These are phyloP conservation scores for Drosophila chauvacae DNA, from an alignment of 1,140 invertebrate species.

Conservation along the genomic window DNA sequence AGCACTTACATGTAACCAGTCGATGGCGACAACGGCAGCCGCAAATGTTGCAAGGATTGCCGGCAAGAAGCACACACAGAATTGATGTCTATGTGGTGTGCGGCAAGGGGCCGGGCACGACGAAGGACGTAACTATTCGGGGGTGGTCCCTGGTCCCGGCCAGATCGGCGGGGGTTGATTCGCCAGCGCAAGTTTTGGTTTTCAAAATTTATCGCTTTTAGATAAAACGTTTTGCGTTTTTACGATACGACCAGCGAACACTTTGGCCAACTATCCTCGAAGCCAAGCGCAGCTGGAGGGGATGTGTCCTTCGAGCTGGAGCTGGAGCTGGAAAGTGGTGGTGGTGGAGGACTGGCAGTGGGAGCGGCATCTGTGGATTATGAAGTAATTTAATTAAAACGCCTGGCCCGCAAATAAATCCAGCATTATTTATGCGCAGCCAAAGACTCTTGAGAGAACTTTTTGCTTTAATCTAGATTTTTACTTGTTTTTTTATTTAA, in stretches of 20 bases:
- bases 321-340: not conserved
- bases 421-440: constrained; percentile 55
- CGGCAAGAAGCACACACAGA: constrained; percentile 58
- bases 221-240: constrained; percentile 83
- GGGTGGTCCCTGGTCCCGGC: not conserved
- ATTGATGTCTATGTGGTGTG: constrained; percentile 52
- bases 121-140: constrained; percentile 3
- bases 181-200: constrained; percentile 70
- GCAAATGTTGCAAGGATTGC: constrained; percentile 56
- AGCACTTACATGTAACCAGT: constrained; percentile 66
- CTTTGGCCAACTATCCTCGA: constrained; percentile 51
- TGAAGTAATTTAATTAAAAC: constrained; percentile 81
- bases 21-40: constrained; percentile 58
- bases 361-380: constrained; percentile 54
- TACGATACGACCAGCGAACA: constrained; percentile 73
- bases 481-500: not conserved
- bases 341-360: not conserved
- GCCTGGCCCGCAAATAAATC: constrained; percentile 53
- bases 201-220: constrained; percentile 82
- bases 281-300: constrained; percentile 26
- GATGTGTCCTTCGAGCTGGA: constrained; percentile 18
- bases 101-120: not conserved
- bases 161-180: constrained; percentile 35
- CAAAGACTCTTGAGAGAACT: constrained; percentile 1
- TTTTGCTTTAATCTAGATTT: not conserved